Conservation (phyloP, 2,797 vertebrate species). For the Neopelma chrysocephalum region DNA sequence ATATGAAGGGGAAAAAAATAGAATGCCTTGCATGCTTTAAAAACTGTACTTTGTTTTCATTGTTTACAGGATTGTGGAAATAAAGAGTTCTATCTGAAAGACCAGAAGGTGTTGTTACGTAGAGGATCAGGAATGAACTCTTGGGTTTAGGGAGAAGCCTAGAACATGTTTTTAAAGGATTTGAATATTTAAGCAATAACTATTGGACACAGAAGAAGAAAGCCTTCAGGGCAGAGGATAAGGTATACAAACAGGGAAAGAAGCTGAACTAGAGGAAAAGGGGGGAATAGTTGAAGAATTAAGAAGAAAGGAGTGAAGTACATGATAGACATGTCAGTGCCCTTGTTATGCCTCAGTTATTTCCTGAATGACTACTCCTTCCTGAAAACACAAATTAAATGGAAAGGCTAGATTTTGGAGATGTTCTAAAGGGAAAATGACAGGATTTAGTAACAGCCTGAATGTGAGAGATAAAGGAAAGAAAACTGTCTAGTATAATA, state of each 20-base stretch:
- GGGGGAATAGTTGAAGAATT: background rate
- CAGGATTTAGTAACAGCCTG: conserved; percentile 16
- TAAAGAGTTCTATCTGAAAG: background rate
- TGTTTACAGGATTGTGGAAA: background rate
- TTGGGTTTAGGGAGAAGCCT: background rate
- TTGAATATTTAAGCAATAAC: background rate
- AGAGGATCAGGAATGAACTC: background rate
- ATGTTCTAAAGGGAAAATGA: conserved; percentile 6
- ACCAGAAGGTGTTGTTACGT: background rate
- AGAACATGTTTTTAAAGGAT: background rate
- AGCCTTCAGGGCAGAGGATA: background rate
- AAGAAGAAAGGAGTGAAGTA: background rate
- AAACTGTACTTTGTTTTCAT: background rate
- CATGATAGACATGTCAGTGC: background rate
- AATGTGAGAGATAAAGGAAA: conserved; percentile 30
- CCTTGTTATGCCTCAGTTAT: background rate
- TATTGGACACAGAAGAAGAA: background rate
- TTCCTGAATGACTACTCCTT: conserved; percentile 14
- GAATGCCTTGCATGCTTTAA: background rate
- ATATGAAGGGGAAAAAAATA: background rate
- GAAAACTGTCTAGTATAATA: background rate
- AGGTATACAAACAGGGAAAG: background rate
- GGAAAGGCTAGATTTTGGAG: conserved; percentile 16
- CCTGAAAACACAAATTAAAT: conserved; percentile 29
- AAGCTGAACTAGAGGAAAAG: background rate